phyloP scores from a whole-genome alignment of 2,888 invertebrate genomes.

The Tanytarsus gracilentus region DNA sequence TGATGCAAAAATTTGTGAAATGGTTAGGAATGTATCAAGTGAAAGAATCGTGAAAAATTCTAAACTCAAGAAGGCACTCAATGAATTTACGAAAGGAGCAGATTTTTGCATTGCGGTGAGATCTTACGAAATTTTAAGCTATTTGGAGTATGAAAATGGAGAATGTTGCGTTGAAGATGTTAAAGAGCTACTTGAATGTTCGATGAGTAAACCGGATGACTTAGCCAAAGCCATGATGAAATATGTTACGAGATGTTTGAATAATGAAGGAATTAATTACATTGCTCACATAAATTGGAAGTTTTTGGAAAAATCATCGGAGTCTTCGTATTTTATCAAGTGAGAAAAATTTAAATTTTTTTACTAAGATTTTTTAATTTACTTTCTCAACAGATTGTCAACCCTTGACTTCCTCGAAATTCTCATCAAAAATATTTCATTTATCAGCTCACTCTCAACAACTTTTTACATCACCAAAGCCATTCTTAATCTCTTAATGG shows the following conservation, averaged over 20 bases:
- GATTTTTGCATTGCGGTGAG: background rate
- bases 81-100: too few species aligned
- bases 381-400: background rate
- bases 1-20: background rate
- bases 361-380: background rate
- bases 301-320: constrained; percentile 2
- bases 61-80: too few species aligned
- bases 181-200: background rate
- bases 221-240: background rate
- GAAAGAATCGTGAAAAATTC: background rate
- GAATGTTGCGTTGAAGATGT: background rate
- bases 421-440: background rate
- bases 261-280: background rate
- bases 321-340: constrained; percentile 2
- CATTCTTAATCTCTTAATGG: constrained; percentile 13
- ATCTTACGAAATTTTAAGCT: background rate
- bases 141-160: background rate
- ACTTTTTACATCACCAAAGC: background rate
- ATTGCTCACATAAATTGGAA: background rate
- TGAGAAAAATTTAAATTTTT: background rate
- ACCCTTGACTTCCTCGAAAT: background rate
- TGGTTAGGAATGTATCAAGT: background rate
- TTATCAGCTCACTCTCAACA: background rate
- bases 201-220: background rate
- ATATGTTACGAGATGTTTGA: background rate